Evolutionary conservation across 2,888 invertebrate species (phyloP).

Genomic region (Phaonia tiefii): DNA sequence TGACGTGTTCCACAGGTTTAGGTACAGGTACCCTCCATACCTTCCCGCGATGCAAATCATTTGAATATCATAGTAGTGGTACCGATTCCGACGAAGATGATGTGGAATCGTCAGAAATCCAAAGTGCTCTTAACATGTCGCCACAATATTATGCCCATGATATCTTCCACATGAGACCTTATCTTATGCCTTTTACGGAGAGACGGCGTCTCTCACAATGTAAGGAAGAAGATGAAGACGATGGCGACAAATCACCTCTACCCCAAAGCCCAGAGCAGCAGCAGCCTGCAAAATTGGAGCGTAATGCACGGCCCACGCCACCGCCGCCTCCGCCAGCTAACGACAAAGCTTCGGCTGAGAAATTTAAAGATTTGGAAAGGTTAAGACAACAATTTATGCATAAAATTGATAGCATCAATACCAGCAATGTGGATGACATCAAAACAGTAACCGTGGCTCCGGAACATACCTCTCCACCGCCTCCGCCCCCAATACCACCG

Average conservation of each 20-base stretch:
- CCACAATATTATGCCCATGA: conserved; percentile 71
- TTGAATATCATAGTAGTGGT: conserved; percentile 75
- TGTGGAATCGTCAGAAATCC: conserved; percentile 68
- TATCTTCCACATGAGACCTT: conserved; percentile 74
- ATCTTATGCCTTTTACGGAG: conserved; percentile 82
- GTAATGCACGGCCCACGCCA: conserved; percentile 63
- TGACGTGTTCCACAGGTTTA: conserved; percentile 67
- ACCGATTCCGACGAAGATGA: conserved; percentile 73
- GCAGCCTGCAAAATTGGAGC: conserved; percentile 61
- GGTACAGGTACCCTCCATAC: conserved; percentile 64
- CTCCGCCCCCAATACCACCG: conserved; percentile 78
- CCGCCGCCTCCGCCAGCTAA: conserved; percentile 76
- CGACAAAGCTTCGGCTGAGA: conserved; percentile 75
- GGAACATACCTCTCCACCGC: conserved; percentile 76
- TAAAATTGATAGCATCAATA: conserved; percentile 78
- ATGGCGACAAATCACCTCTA: conserved; percentile 78
- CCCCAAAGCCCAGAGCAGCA: conserved; percentile 52
- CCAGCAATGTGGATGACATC: conserved; percentile 76
- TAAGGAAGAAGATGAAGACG: conserved; percentile 91
- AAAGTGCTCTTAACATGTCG: conserved; percentile 69
- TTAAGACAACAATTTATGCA: conserved; percentile 79
- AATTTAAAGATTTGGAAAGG: conserved; percentile 77
- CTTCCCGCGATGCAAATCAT: conserved; percentile 72
- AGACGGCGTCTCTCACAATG: conserved; percentile 89
- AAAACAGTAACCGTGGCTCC: conserved; percentile 71